These are phyloP conservation scores for Ephydatia muelleri DNA, from an alignment of 37 sponge, comb jelly and placozoan species.

Conservation along the genomic window DNA sequence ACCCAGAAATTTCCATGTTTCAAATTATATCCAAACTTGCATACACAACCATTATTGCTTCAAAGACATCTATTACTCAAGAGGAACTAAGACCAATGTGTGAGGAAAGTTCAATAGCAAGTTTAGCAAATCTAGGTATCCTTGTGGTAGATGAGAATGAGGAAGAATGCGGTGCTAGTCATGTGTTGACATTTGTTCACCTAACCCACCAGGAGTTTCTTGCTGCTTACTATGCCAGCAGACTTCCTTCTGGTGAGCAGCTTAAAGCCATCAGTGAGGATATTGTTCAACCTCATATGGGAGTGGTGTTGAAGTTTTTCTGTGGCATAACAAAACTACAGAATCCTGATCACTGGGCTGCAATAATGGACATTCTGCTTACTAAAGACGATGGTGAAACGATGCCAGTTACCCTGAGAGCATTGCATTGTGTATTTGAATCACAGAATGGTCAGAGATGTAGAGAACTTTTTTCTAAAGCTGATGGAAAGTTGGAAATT, in stretches of 20 bases:
- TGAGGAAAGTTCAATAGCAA: no score
- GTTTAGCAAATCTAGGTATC: background rate
- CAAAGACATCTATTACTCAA: conserved; percentile 11
- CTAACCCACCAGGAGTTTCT: conserved; percentile 61
- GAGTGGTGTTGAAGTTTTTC: conserved; percentile 54
- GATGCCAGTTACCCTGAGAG: background rate
- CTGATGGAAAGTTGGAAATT: conserved; percentile 6
- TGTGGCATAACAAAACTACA: conserved; percentile 20
- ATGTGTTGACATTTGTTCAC: conserved; percentile 48
- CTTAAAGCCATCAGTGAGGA: conserved; percentile 1
- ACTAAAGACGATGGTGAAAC: background rate
- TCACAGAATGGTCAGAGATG: conserved; percentile 17
- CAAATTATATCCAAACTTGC: conserved; percentile 21
- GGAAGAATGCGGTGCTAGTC: conserved; percentile 6
- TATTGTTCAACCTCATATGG: conserved; percentile 21
- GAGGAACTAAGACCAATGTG: background rate
- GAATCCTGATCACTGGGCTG: no score
- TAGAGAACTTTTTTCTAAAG: conserved; percentile 7
- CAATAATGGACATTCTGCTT: conserved; percentile 2
- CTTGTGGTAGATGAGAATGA: background rate
- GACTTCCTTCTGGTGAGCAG: background rate
- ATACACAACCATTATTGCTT: conserved; percentile 6
- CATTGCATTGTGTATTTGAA: conserved; percentile 55
- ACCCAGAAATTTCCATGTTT: conserved; percentile 7
- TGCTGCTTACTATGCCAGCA: conserved; percentile 19